Percentiles rank a stretch among this genome's conserved stretches.
These are phyloP conservation scores for Galagoides demidoff DNA, from an alignment of 2,797 vertebrate species.

Conservation along the genomic window DNA sequence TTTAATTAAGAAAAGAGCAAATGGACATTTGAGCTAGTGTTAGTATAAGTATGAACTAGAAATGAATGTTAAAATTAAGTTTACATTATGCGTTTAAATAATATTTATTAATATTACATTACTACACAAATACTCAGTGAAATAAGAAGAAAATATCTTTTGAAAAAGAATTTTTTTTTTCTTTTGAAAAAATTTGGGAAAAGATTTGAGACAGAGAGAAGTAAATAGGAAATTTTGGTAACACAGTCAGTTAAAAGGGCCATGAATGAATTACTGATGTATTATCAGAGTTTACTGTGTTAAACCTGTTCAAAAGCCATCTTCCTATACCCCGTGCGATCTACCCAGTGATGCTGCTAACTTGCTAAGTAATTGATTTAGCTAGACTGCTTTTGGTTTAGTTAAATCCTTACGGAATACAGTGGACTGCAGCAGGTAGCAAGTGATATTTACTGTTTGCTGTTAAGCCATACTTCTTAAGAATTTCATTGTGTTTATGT, in stretches of 20 bases:
- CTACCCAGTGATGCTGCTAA: background rate
- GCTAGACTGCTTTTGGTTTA: background rate
- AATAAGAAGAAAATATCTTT: background rate
- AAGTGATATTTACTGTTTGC: background rate
- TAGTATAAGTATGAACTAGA: background rate
- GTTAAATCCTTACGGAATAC: background rate
- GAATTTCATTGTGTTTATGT: background rate
- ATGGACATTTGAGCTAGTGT: constrained; percentile 11
- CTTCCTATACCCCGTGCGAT: background rate
- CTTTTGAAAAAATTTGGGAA: background rate
- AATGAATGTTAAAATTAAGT: background rate
- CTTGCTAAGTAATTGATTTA: background rate
- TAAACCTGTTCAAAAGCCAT: background rate
- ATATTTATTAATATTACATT: background rate
- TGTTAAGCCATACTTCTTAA: background rate
- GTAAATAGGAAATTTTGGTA: background rate
- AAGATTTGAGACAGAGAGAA: background rate
- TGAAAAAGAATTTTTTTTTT: background rate
- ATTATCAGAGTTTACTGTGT: background rate
- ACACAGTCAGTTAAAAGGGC: background rate
- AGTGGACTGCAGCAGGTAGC: background rate
- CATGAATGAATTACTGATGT: background rate
- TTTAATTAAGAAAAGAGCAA: constrained; percentile 60
- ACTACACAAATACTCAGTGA: background rate
- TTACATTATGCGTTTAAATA: background rate